A percentile compares a stretch with the other conserved stretches of the same genome.
Conservation (phyloP, 2,797 vertebrate species). For the Smutsia gigantea region DNA sequence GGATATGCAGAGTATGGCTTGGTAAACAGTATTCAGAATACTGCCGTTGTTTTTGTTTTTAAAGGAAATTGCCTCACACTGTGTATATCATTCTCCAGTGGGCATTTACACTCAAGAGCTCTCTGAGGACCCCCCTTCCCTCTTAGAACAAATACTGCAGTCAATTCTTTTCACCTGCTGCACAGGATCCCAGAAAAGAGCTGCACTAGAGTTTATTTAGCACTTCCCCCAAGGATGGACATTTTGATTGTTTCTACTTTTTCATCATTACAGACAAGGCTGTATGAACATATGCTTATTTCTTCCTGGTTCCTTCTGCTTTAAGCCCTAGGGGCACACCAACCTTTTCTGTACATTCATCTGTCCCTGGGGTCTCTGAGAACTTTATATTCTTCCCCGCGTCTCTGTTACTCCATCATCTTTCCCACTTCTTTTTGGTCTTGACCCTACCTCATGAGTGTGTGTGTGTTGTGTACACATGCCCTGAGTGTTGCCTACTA, state of each 20-base stretch:
- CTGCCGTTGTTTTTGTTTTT: not conserved
- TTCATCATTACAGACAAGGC: not conserved
- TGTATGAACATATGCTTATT: fast-evolving
- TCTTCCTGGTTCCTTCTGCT: not conserved
- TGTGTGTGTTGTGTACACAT: not conserved
- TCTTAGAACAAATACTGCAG: not conserved
- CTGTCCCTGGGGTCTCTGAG: not conserved
- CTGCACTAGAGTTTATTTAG: not conserved
- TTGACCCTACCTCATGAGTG: not conserved
- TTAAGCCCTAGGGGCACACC: not conserved
- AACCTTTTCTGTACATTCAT: not conserved
- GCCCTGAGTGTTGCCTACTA: too few species aligned
- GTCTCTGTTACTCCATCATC: not conserved
- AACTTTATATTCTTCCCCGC: not conserved
- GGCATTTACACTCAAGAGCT: not conserved
- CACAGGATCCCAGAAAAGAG: not conserved
- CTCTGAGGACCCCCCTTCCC: not conserved
- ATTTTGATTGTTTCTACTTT: not conserved
- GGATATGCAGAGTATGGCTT: not conserved
- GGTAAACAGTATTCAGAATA: not conserved
- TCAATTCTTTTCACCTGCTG: not conserved
- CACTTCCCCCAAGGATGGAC: not conserved
- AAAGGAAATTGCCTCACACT: not conserved
- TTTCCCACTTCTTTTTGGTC: not conserved
- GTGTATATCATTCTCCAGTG: not conserved